Conservation (phyloP, 2,888 invertebrate species). For the Macaria liturata region DNA sequence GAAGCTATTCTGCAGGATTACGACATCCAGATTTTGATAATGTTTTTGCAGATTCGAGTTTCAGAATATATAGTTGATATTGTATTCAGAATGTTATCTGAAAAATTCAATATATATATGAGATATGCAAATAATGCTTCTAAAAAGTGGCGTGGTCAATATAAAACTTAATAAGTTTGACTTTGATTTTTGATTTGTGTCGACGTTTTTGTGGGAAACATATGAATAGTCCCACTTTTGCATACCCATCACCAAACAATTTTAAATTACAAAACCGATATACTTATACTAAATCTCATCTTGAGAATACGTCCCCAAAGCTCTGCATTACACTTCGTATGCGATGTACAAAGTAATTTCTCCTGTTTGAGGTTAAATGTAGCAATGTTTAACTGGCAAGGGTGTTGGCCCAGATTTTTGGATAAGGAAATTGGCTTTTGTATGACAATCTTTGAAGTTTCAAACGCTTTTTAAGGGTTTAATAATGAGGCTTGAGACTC, state of each 20-base stretch:
- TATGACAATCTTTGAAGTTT: constrained; percentile 3
- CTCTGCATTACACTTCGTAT: constrained; percentile 16
- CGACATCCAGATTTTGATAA: background rate
- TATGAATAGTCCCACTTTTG: too few species aligned
- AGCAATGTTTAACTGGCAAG: constrained; percentile 11
- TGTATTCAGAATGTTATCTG: too few species aligned
- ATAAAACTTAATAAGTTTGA: too few species aligned
- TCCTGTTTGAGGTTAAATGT: constrained; percentile 15
- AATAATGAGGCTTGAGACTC: constrained; percentile 1
- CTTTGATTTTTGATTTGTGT: too few species aligned
- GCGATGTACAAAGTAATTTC: constrained; percentile 21
- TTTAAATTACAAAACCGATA: too few species aligned
- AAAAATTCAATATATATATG: too few species aligned
- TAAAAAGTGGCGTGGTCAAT: too few species aligned
- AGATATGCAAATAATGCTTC: too few species aligned
- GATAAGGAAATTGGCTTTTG: constrained; percentile 10
- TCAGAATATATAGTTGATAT: too few species aligned
- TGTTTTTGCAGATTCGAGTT: too few species aligned
- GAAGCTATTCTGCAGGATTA: background rate
- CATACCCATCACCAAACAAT: too few species aligned
- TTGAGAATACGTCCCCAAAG: constrained; percentile 1
- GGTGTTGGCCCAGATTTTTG: constrained; percentile 8
- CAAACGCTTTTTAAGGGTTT: background rate
- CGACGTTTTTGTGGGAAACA: too few species aligned
- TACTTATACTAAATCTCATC: background rate